Evolutionary conservation across 2,797 vertebrate species (phyloP), one percentile per base, ranked within the genome.

Genomic region (Crenichthys baileyi): DNA sequence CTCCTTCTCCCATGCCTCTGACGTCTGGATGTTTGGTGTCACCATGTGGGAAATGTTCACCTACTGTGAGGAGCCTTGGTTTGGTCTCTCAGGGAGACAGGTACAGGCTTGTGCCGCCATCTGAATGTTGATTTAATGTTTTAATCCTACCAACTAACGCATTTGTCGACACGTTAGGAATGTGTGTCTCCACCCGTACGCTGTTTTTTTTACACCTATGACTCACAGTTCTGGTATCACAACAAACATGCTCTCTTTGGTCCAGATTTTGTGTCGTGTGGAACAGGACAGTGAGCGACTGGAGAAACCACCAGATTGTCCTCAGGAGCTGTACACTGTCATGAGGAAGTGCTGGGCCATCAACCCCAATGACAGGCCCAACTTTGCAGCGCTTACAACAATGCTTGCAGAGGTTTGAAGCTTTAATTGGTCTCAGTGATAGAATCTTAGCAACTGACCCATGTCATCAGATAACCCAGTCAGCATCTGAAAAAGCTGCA

Each of bases 31-130:
- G 97, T 98, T 96, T 50, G 97, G 96, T 0, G 94, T 97, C 84
- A 97, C 96, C 5, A 55, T 98, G 74, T 98, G 97, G 97, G 97
- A 98, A 91, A 97, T 98, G 97, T 97, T 98, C 83, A 97, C 96
- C 0, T 96, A 96, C 86, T 97, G 97, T 1, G 95, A 98, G 82
- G 97, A 98, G 79, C 97, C 97, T 5, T 98, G 97, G 97, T 92
- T 97, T 7, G 96, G 97, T 0, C 86, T 97, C 51, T 94, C 95
- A 0, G 96, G 95, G 41, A 93, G 95, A 89, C 95, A 97, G 96
- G 97, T 97, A 85, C 75, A 20, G 3, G 0, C 79, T 60, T 83
- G 79, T 70, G 76, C 70, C 61, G 2, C 48, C 29, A 5, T 12
- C n/a, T 41, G 13, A 78, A 70, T 39, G 0, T 44, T 36, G 29